These are phyloP conservation scores for Drosophila histrio DNA, from an alignment of 2,888 invertebrate species.

Conservation along the genomic window DNA sequence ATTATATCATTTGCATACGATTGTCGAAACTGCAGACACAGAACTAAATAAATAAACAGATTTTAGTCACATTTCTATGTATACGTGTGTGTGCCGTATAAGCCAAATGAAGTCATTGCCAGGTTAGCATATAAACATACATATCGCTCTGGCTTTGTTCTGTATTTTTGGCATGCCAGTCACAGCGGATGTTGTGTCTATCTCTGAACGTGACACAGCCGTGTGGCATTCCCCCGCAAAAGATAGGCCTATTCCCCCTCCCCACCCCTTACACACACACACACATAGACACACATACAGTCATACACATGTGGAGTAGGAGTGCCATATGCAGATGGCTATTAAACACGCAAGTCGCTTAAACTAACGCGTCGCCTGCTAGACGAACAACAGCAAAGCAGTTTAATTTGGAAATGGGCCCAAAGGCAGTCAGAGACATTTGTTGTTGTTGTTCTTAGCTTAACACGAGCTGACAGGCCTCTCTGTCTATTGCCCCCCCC, in stretches of 20 bases:
- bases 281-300: background rate
- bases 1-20: constrained; percentile 28
- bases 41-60: constrained; percentile 46
- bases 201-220: constrained; percentile 46
- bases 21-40: constrained; percentile 26
- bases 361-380: constrained; percentile 54
- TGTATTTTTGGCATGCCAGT: constrained; percentile 65
- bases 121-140: constrained; percentile 42
- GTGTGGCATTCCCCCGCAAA: constrained; percentile 7
- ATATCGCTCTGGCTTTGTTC: constrained; percentile 36
- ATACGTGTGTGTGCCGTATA: constrained; percentile 1
- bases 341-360: constrained; percentile 71
- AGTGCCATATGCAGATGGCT: constrained; percentile 54
- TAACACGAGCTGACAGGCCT: constrained; percentile 32
- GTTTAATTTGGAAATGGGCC: constrained; percentile 53
- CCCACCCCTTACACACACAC: background rate
- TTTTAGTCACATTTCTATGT: constrained; percentile 35
- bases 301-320: background rate
- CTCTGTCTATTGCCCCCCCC: background rate
- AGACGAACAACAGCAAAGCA: constrained; percentile 8
- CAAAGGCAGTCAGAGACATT: constrained; percentile 28
- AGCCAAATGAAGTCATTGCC: constrained; percentile 68
- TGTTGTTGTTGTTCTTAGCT: constrained; percentile 13
- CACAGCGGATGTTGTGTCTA: constrained; percentile 56
- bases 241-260: background rate